These are phyloP conservation scores for Panagrolaimus sp. DNA, from an alignment of 1,140 invertebrate genomes.

Conservation along the genomic window DNA sequence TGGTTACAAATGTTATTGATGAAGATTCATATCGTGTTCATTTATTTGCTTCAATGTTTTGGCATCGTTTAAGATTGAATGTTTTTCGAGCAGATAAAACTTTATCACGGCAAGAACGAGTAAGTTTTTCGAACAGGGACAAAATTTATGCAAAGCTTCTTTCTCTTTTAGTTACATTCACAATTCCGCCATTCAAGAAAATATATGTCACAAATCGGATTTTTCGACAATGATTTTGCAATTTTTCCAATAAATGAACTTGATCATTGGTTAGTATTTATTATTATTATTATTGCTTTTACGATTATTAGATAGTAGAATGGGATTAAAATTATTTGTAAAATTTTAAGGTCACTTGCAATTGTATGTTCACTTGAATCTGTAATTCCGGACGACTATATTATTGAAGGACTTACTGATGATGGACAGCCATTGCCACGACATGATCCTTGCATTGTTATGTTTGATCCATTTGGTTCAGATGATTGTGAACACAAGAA, in stretches of 20 bases:
- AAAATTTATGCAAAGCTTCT: too few relatives aligned
- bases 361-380: neutral
- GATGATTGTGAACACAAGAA: neutral
- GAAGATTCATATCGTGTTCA: neutral
- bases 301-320: too few relatives aligned
- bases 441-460: neutral
- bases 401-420: slow-evolving; percentile 8
- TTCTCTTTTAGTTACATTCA: neutral
- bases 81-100: neutral
- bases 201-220: neutral
- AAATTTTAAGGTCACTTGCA: neutral
- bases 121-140: too few relatives aligned
- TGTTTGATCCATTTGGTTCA: neutral
- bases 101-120: neutral
- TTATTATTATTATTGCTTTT: too few relatives aligned
- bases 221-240: slow-evolving; percentile 7
- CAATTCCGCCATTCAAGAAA: slow-evolving; percentile 12
- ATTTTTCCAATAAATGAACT: slow-evolving; percentile 9
- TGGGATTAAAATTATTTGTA: too few relatives aligned
- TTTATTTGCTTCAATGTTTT: slow-evolving; percentile 6
- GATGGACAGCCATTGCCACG: slow-evolving; percentile 1
- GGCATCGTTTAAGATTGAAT: neutral
- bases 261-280: neutral
- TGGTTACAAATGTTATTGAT: slow-evolving; percentile 8
- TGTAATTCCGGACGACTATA: neutral